Evolutionary conservation across 2,888 invertebrate genomes (phyloP).

Genomic region (Frankliniella intonsa): DNA sequence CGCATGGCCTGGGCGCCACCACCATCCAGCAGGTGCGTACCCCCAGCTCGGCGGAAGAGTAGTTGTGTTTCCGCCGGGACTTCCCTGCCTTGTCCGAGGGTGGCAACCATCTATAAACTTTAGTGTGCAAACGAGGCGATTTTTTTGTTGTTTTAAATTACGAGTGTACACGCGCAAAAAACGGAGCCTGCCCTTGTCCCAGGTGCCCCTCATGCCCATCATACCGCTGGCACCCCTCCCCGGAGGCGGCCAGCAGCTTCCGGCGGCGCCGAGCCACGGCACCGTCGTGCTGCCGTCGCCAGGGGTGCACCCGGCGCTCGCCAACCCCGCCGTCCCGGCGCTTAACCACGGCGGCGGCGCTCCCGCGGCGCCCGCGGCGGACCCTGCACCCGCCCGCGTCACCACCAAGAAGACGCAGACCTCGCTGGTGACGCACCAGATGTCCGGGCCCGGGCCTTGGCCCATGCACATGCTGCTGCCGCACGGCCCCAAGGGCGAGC

Average conservation of each 20-base stretch:
- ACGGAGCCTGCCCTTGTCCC: not conserved
- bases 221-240: not conserved
- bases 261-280: not conserved
- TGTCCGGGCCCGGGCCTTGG: constrained; percentile 8
- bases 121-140: too few species aligned
- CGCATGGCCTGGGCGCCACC: not conserved
- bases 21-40: not conserved
- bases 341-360: not conserved
- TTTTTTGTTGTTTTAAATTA: too few species aligned
- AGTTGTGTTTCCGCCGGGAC: too few species aligned
- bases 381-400: not conserved
- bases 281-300: not conserved
- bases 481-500: constrained; percentile 12
- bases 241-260: not conserved
- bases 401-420: constrained; percentile 12
- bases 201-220: constrained; percentile 7
- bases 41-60: not conserved
- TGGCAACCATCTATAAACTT: too few species aligned
- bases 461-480: constrained; percentile 21
- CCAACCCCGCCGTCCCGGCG: not conserved
- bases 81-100: too few species aligned
- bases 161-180: too few species aligned
- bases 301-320: not conserved
- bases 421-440: constrained; percentile 4
- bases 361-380: not conserved